Evolutionary conservation across 2,113 vertebrate species (phyloP), one percentile per base, ranked within the genome.

Genomic region (Pseudonaja textilis): DNA sequence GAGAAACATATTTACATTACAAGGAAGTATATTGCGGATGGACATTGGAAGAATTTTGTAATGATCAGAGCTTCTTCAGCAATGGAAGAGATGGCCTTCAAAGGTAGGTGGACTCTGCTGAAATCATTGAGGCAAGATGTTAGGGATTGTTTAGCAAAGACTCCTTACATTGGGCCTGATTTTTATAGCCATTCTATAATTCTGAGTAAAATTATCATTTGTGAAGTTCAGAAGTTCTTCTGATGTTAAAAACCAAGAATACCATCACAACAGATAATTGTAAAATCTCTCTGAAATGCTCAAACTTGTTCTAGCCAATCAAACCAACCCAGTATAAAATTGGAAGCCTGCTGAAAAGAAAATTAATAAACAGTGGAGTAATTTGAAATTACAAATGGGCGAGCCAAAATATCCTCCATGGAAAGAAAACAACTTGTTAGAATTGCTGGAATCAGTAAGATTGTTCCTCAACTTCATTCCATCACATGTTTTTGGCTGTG

Each of bases 211-310:
- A 26, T 42, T 20, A 89, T 45, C 0, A 0, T 91, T 39, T 93
- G 93, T 69, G 93, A 74, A 69, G 55, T 69, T 90, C 29, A 93
- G 55, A 90, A 25, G 55, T 93, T 87, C 47, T 64, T 11, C 90
- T 20, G 52, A 93, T 18, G 90, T 94, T 89, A 0, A 1, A 54
- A 50, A 94, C 89, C 61, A 86, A 90, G 47, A 92, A 54, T 69
- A 45, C 22, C 81, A 89, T 89, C 57, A 85, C 57, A 57, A 56
- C 39, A 11, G 26, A 90, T 9, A 3, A 50, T 12, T 91, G 1
- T 93, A 92, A 90, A 91, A 94, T 88, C 92, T 18, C 54, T 94
- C 95, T 91, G 39, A 93, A 87, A 74, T 92, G 3, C 45, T 81
- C 0, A 57, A 5, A 4, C 34, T 91, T 23, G 47, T 87, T 94